Evolutionary conservation across 2,113 vertebrate genomes (phyloP), one percentile per base, ranked within the genome.

Genomic region (Upupa epops): DNA sequence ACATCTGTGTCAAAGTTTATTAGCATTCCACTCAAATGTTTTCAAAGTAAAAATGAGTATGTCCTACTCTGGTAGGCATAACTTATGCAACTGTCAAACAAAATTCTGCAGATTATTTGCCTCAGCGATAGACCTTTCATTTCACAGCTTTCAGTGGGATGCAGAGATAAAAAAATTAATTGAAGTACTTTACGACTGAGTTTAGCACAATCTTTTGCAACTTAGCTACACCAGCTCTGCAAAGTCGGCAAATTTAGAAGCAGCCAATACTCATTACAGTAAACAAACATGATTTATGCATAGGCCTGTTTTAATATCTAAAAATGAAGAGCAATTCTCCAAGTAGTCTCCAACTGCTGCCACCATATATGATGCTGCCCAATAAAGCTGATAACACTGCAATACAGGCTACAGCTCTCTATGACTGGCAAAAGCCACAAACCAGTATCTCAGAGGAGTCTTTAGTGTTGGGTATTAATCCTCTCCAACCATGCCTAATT

Each of bases 401-500:
- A 79, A 17, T 0, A 28, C 8, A 68, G 36, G 22, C n/a, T 48
- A 20, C 13, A 74, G 17, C 19, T 36, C 26, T 51, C 8, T 5
- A 3, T 3, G 25, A 73, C 42, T 31, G 52, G 11, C 19, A 42
- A 48, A 59, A 64, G 21, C 18, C 70, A 55, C 11, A 31, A 3
- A 56, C 3, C 13, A 51, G 4, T 17, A 48, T 14, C 28, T 0
- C 1, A 64, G 28, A 7, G 4, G 31, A 14, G 48, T 42, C 40
- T 46, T 25, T 19, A 55, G 31, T 20, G 42, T 7, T 64, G 49
- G 3, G 12, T 24, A 81, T 7, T 28, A 52, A 40, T 56, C 10
- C 21, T 25, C 25, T 40, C 21, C 25, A 76, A n/a, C 5, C 8
- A n/a, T 9, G 61, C 3, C 4, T 5, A 21, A 63, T 11, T 42